Evolutionary conservation across 2,113 vertebrate species (phyloP).

Genomic region (Stomatorhinus ivindoensis): DNA sequence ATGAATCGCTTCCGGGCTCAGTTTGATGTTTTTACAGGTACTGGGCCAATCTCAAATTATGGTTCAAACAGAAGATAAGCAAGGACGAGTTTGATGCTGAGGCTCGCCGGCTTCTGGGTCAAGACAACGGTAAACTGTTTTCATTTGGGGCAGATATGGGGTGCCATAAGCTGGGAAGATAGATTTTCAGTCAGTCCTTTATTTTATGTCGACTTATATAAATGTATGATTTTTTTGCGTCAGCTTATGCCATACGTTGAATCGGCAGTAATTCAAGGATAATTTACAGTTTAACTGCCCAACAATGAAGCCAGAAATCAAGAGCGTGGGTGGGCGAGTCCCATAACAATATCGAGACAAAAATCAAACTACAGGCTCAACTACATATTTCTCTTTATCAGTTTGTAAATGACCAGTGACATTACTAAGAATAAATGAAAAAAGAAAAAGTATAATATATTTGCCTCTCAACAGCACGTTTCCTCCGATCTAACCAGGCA

Average conservation of each 20-base stretch:
- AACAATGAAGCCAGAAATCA: background rate
- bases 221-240: background rate
- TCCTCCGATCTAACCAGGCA: background rate
- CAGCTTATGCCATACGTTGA: background rate
- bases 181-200: background rate
- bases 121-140: conserved; percentile 74
- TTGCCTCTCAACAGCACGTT: background rate
- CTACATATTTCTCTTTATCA: background rate
- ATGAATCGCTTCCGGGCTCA: background rate
- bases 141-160: background rate
- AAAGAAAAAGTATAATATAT: background rate
- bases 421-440: background rate
- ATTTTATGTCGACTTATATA: background rate
- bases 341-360: background rate
- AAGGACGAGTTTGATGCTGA: conserved; percentile 97
- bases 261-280: background rate
- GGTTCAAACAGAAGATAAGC: conserved; percentile 99
- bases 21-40: conserved; percentile 61
- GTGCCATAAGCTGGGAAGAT: background rate
- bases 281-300: background rate
- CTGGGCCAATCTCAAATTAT: conserved; percentile 94
- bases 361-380: background rate
- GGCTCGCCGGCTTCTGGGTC: conserved; percentile 83
- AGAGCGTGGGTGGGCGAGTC: background rate
- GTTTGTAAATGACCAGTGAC: background rate